Conservation (phyloP, 2,113 vertebrate species). For the Paratilapia polleni region DNA sequence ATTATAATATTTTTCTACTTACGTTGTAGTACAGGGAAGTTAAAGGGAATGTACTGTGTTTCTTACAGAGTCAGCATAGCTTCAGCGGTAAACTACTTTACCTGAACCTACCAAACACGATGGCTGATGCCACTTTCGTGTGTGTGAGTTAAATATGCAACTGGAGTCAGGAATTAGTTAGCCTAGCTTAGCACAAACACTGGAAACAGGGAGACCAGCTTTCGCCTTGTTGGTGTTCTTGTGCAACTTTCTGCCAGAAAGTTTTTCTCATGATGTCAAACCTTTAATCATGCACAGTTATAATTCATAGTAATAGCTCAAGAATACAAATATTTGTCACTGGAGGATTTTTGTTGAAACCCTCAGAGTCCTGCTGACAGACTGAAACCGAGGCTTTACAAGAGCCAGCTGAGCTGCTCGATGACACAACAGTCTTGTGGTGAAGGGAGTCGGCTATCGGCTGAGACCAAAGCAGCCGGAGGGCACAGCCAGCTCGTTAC, state of each 20-base stretch:
- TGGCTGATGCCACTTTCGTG: neutral
- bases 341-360: neutral
- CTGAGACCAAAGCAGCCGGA: slow-evolving; percentile 10
- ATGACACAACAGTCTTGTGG: neutral
- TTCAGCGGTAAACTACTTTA: neutral
- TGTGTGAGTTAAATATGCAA: neutral
- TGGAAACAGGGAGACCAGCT: neutral
- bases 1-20: neutral
- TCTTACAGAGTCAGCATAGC: neutral
- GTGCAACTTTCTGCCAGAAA: neutral
- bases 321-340: slow-evolving; percentile 11
- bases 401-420: slow-evolving; percentile 31
- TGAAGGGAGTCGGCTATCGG: slow-evolving; percentile 1
- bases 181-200: neutral
- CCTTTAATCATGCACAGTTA: neutral
- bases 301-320: neutral
- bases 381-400: slow-evolving; percentile 1
- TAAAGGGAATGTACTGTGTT: neutral
- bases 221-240: neutral
- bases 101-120: neutral
- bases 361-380: slow-evolving; percentile 9
- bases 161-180: neutral
- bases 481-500: slow-evolving; percentile 19
- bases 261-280: neutral
- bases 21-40: neutral